Evolutionary conservation across 2,113 vertebrate species (phyloP), one percentile per base, ranked within the genome.

Genomic region (Saccopteryx leptura): DNA sequence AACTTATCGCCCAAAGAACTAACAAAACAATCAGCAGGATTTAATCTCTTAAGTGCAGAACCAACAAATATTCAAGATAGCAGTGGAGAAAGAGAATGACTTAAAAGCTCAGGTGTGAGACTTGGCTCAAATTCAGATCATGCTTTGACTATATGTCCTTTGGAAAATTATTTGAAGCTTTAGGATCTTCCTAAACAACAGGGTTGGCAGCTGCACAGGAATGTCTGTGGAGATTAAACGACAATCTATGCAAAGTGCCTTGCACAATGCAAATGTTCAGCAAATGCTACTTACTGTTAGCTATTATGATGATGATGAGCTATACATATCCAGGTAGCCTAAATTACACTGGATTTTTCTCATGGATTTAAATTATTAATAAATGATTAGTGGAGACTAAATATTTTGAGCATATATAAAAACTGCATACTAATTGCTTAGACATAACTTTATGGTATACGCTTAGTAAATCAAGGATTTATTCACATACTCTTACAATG

Each of bases 261-360:
- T 54, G 18, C n/a, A 92, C 56, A 72, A 61, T 7, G 19, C 33
- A 66, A 69, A 82, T 26, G 31, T 0, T 54, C 60, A 90, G n/a
- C 74, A 93, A n/a, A 91, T n/a, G 4, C 50, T 69, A 90, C 0
- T 58, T 69, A 90, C 0, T 28, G 7, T 66, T n/a, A 78, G 61
- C 71, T 82, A 76, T 24, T 31, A 75, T 31, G 54, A 50, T 58
- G 52, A 79, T 23, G 33, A 63, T 31, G 78, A 28, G 26, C 19
- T 48, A 69, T 26, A 90, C 65, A n/a, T 26, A 74, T 4, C 33
- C 46, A 83, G 76, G 50, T 13, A 48, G 11, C 84, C 86, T 63
- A 87, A 85, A 19, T 46, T 81, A 82, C 94, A 92, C 39, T 63
- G 72, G 58, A 84, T 23, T 46, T 50, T 63, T 82, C 52, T 76